Base-by-base conservation (phyloP, 2,888 invertebrate genomes). In the Cephus sareptanus region DNA sequence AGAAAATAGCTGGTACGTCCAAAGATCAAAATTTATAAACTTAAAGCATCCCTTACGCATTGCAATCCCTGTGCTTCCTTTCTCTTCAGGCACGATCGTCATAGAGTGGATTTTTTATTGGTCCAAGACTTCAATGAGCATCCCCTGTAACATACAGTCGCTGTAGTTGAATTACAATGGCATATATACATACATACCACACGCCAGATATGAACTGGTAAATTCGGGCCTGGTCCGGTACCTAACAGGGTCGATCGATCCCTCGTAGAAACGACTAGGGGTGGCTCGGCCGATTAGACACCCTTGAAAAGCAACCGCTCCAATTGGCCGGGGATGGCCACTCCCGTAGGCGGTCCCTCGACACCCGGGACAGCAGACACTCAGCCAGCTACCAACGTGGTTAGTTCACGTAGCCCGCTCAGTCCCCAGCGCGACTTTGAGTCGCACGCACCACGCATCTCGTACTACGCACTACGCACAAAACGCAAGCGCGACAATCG, bases 401-500 rank as follows among this genome's bases (percentile, higher is more conserved):
- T 82, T 79, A 78, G 79, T 77, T 77, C 68, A 69, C 76, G 74
- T 79, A 77, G 76, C 80, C 80, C 76, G 82, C 82, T 88, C 88
- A 91, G 91, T 91, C 85, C 85, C 85, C 85, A 85, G 81, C 85
- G 86, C 85, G 88, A 88, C 89, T 85, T 82, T 86, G 89, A 80
- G 85, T 85, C 86, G 89, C 84, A 85, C 76, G 76, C 79, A 56
- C 31, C 69, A 37, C 73, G 33, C 34, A 70, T 40, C 70, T 37
- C 30, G 35, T 30, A 23, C 15, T 15, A 69, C 86, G 37, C 34
- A 31, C 15, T 30, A 70, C 86, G 88, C 86, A 89, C 86, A 86
- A 85, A 34, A 79, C 80, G 81, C 83, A 76, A 77, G 68, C 80
- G 77, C 77, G 40, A 76, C 73, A 56, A 56, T 15, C 37, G 31